Evolutionary conservation across 1,140 invertebrate species (phyloP), one percentile per base, ranked within the genome.

Genomic region (Rhopalosiphum padi): DNA sequence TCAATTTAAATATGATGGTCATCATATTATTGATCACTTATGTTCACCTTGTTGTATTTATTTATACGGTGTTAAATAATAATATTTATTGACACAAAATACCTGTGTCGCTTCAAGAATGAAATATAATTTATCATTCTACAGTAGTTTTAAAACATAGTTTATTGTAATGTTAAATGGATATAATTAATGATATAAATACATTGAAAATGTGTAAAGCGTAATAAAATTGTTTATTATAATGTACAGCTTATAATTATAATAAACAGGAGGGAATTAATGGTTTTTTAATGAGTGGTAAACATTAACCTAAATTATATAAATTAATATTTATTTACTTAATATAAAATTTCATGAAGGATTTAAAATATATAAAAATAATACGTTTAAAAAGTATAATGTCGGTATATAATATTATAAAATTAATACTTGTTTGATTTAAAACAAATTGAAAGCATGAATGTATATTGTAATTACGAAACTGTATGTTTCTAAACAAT

Each of bases 121-220:
- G 8, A 89, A 51, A 89, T 18, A 60, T 41, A 41, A 90, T 90
- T 90, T 90, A 90, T 90, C 53, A 60, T 90, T 43, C 4, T 60
- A 25, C 88, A 25, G 22, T 41, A 41, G 88, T 90, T 30, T 41
- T 41, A 90, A 22, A 25, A 51, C 8, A 55, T 41, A 1, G 51
- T 41, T 90, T 37, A 90, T 41, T 41, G 51, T 51, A 88, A 35
- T 53, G 22, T 53, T 35, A 51, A 88, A 53, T 30, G 35, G 87
- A 48, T 88, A 88, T 88, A 53, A 51, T 88, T 88, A 88, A 88
- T 88, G 87, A 88, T 48, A 53, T 53, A 88, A 53, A n/a, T 22
- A 25, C 51, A 55, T 90, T 37, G n/a, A 30, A 55, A 55, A 18
- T 90, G 9, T 55, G 35, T 90, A 23, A 0, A 35, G 18, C 2